A percentile compares a stretch with the other conserved stretches of the same genome.
These are phyloP conservation scores for Synergus gifuensis DNA, from an alignment of 2,888 invertebrate species.

Conservation along the genomic window DNA sequence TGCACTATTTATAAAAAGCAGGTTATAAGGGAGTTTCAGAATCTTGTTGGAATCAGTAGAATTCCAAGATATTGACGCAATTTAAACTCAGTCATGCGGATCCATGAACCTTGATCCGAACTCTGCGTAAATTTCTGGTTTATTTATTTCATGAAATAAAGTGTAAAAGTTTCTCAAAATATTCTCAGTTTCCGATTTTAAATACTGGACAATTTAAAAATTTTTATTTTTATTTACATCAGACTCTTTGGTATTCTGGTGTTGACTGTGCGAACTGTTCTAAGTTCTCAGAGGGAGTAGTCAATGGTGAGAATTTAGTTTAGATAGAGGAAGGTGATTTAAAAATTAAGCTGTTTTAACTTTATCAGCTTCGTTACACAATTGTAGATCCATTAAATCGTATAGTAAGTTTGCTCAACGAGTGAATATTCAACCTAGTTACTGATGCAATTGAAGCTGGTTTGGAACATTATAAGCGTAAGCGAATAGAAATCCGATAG, in stretches of 20 bases:
- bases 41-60: neutral
- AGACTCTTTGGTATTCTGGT: constrained; percentile 21
- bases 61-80: neutral
- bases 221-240: constrained; percentile 12
- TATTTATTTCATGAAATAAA: too few relatives aligned
- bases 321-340: neutral
- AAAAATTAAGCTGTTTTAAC: neutral
- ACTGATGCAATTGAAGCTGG: constrained; percentile 9
- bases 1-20: constrained; percentile 6
- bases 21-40: neutral
- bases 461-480: neutral
- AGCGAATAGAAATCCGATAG: constrained; percentile 12
- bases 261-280: constrained; percentile 37
- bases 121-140: too few relatives aligned
- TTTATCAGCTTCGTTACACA: neutral
- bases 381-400: neutral
- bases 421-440: constrained; percentile 12
- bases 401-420: constrained; percentile 28
- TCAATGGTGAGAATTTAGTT: constrained; percentile 23
- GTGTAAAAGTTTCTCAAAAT: too few relatives aligned
- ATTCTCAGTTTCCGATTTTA: too few relatives aligned
- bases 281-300: constrained; percentile 30
- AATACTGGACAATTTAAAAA: neutral
- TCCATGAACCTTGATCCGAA: too few relatives aligned
- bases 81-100: too few relatives aligned